Percentiles rank a stretch among this genome's conserved stretches.
These are phyloP conservation scores for Silurus lanzhouensis DNA, from an alignment of 2,797 vertebrate species.

Conservation along the genomic window DNA sequence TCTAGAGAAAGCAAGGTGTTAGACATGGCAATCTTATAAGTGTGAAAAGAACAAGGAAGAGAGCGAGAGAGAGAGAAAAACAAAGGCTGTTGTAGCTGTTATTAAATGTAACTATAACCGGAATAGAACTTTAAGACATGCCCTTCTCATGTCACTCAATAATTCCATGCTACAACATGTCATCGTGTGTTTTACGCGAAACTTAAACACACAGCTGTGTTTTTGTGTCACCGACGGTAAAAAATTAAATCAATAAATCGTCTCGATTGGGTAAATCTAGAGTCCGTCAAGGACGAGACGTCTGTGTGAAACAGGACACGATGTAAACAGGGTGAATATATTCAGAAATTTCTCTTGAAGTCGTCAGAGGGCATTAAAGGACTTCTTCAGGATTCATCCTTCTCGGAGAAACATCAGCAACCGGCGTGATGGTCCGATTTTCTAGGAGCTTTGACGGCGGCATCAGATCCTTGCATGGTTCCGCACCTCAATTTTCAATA, in stretches of 20 bases:
- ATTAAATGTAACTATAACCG: not conserved
- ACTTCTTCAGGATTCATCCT: not conserved
- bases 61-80: not conserved
- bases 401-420: slow-evolving; percentile 32
- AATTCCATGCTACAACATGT: not conserved
- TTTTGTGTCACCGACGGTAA: not conserved
- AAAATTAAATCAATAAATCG: too few species aligned
- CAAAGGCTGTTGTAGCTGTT: not conserved
- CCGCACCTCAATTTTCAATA: slow-evolving; percentile 1
- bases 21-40: not conserved
- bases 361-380: not conserved
- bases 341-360: not conserved
- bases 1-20: not conserved
- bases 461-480: not conserved
- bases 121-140: not conserved
- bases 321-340: not conserved
- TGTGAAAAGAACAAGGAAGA: not conserved
- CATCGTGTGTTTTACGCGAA: not conserved
- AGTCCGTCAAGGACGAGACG: not conserved
- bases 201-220: not conserved
- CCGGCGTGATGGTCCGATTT: not conserved
- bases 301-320: not conserved
- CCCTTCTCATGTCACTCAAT: not conserved
- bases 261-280: too few species aligned
- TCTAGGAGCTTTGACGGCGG: not conserved